These are phyloP conservation scores for Haliaeetus leucogaster DNA, from an alignment of 2,113 vertebrate species.

Conservation along the genomic window DNA sequence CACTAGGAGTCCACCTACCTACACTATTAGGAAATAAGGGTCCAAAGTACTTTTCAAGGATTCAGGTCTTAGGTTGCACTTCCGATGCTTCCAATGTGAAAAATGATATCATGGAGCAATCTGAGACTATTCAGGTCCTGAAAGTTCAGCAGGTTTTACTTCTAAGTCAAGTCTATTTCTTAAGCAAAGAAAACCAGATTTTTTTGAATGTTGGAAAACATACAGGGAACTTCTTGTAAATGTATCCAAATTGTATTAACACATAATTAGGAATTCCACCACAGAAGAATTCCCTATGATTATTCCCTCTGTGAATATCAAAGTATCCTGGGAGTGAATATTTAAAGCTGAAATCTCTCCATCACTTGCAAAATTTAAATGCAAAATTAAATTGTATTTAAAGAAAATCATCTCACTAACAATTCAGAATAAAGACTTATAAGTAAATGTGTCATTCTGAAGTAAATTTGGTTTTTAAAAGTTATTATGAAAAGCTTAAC, in stretches of 20 bases:
- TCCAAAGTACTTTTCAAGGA: neutral
- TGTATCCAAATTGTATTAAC: neutral
- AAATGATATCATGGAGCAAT: neutral
- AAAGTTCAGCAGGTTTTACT: neutral
- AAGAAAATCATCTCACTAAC: neutral
- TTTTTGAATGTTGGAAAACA: neutral
- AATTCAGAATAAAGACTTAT: neutral
- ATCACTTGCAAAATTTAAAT: neutral
- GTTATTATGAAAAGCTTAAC: neutral
- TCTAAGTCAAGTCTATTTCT: neutral
- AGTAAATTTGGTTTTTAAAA: neutral
- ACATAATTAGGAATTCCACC: neutral
- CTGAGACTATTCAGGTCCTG: neutral
- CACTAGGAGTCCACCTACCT: neutral
- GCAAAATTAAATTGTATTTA: neutral
- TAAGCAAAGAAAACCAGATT: neutral
- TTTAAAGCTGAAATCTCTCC: neutral
- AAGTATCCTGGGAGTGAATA: neutral
- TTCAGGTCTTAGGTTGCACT: neutral
- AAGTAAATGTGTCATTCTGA: neutral
- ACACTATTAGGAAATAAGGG: neutral
- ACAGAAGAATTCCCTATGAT: neutral
- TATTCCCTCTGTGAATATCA: neutral
- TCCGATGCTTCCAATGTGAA: neutral
- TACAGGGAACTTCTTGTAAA: neutral